Percentiles rank a stretch among this genome's conserved stretches.
phyloP scores from a whole-genome alignment of 2,888 invertebrate genomes.

The Argyresthia albistria region DNA sequence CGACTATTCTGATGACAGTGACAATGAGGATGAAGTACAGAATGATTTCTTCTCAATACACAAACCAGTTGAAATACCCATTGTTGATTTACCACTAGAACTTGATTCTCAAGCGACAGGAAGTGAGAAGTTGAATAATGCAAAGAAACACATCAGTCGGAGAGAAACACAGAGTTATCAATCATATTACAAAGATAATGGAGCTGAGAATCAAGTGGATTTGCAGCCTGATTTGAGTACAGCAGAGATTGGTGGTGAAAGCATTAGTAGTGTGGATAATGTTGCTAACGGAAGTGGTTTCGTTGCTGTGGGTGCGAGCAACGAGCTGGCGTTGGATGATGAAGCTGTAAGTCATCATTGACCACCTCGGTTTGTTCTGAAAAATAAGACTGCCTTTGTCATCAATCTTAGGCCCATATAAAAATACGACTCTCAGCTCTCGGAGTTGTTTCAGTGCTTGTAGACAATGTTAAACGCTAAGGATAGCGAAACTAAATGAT shows the following conservation, averaged over 20 bases:
- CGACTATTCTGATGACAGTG: constrained; percentile 57
- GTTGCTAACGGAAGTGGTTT: constrained; percentile 19
- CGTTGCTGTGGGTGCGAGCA: constrained; percentile 15
- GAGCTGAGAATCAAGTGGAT: constrained; percentile 16
- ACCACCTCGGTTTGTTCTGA: no score
- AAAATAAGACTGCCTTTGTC: no score
- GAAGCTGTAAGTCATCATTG: constrained; percentile 46
- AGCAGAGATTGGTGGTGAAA: background rate
- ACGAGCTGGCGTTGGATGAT: constrained; percentile 38
- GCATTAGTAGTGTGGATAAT: constrained; percentile 7
- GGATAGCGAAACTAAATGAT: no score
- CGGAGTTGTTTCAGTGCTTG: no score
- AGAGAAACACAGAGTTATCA: constrained; percentile 34
- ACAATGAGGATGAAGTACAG: constrained; percentile 58
- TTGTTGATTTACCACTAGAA: constrained; percentile 43
- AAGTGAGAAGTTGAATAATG: constrained; percentile 7
- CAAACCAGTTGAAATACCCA: constrained; percentile 48
- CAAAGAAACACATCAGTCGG: constrained; percentile 6
- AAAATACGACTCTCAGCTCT: no score
- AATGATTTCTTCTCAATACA: constrained; percentile 71
- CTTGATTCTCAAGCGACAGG: constrained; percentile 22
- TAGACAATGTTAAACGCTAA: no score
- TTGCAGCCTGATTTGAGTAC: constrained; percentile 14
- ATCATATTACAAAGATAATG: constrained; percentile 48
- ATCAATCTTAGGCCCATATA: no score